Conservation (phyloP, 2,797 vertebrate species). For the Iguana delicatissima region DNA sequence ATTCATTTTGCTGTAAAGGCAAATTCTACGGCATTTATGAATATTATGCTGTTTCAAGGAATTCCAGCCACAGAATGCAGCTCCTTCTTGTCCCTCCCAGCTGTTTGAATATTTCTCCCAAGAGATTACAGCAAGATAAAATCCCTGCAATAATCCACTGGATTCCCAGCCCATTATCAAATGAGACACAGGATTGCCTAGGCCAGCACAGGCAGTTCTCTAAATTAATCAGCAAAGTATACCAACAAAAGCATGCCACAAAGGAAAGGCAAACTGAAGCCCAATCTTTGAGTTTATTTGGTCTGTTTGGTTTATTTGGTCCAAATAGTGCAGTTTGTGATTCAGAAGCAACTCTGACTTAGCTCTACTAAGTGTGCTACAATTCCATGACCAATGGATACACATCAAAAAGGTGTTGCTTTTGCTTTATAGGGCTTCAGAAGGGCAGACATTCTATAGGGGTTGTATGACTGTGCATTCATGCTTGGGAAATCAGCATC, state of each 20-base stretch:
- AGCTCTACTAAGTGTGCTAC: not conserved
- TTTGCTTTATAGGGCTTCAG: not conserved
- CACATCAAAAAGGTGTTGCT: not conserved
- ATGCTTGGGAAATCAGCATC: not conserved
- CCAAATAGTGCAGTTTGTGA: not conserved
- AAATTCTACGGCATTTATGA: constrained; percentile 40
- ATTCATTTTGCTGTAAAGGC: constrained; percentile 84
- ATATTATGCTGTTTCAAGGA: constrained; percentile 59
- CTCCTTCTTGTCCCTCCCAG: constrained; percentile 75
- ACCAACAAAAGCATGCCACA: constrained; percentile 61
- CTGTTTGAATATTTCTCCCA: constrained; percentile 84
- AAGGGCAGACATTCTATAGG: not conserved
- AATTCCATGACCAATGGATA: not conserved
- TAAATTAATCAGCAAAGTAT: constrained; percentile 73
- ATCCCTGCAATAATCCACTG: constrained; percentile 95
- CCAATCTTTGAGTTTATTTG: constrained; percentile 9
- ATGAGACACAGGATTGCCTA: constrained; percentile 74
- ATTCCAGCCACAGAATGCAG: constrained; percentile 58
- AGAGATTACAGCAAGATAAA: constrained; percentile 94
- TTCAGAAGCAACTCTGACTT: constrained; percentile 1
- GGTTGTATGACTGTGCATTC: not conserved
- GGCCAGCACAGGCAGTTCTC: constrained; percentile 72
- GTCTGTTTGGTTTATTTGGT: too few species aligned
- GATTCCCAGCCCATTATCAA: constrained; percentile 89
- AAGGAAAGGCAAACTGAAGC: constrained; percentile 32